Evolutionary conservation across 2,888 invertebrate genomes (phyloP).

Genomic region (Lithophane ornitopus): DNA sequence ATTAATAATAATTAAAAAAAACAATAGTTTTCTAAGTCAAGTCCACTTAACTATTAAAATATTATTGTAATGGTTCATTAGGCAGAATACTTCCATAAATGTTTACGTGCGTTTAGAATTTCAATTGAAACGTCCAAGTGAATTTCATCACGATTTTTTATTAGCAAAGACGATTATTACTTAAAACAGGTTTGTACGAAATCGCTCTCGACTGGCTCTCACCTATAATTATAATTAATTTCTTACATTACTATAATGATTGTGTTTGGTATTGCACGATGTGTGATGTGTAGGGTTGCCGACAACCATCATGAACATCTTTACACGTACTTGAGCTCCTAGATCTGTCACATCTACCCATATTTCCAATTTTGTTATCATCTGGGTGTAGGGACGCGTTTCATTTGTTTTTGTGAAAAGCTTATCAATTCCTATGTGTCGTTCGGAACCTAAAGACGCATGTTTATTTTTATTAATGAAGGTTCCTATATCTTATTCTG

Average conservation of each 20-base stretch:
- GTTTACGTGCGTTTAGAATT: slow-evolving; percentile 24
- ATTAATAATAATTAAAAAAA: not conserved
- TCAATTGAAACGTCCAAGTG: slow-evolving; percentile 56
- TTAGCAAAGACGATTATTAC: slow-evolving; percentile 59
- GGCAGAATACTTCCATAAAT: not conserved
- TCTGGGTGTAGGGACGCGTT: not conserved
- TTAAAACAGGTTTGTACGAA: slow-evolving; percentile 62
- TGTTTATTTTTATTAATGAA: not conserved
- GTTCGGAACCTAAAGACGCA: not conserved
- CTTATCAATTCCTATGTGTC: not conserved
- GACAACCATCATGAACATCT: not conserved
- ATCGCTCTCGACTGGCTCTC: slow-evolving; percentile 66
- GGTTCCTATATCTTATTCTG: not conserved
- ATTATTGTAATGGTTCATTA: slow-evolving; percentile 34
- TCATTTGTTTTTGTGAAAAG: not conserved
- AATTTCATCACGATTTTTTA: slow-evolving; percentile 63
- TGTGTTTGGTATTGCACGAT: slow-evolving; percentile 77
- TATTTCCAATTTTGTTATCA: slow-evolving; percentile 6
- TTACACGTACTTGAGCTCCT: not conserved
- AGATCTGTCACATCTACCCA: not conserved
- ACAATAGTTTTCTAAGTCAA: not conserved
- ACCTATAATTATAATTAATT: slow-evolving; percentile 84
- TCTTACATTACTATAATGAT: slow-evolving; percentile 80
- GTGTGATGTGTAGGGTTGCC: slow-evolving; percentile 66
- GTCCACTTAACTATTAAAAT: slow-evolving; percentile 14